Conservation (phyloP, 2,797 vertebrate genomes). For the Coracias cyanogaster region DNA sequence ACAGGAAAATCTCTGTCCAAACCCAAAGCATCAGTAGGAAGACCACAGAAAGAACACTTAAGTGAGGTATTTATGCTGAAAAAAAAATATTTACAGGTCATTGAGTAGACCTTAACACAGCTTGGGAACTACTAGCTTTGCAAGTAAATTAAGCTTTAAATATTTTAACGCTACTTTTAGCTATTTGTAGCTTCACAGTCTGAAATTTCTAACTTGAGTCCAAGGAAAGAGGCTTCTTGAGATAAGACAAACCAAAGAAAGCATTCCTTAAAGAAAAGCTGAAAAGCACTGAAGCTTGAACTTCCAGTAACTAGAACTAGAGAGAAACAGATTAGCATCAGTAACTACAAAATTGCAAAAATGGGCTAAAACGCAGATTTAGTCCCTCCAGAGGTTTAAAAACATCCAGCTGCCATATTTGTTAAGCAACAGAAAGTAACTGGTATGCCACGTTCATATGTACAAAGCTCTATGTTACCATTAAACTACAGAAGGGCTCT, state of each 20-base stretch:
- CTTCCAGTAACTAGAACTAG: neutral
- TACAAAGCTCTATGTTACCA: neutral
- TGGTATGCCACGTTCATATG: rapidly evolving
- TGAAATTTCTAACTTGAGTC: neutral
- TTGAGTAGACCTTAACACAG: neutral
- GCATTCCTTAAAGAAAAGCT: neutral
- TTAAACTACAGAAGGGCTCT: neutral
- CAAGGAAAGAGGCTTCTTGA: neutral
- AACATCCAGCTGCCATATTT: neutral
- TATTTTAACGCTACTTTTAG: neutral
- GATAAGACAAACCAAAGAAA: neutral
- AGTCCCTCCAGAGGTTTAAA: neutral
- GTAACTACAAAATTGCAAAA: neutral
- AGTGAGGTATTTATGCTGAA: neutral
- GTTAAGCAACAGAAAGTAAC: neutral
- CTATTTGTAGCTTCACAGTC: neutral
- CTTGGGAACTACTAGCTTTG: neutral
- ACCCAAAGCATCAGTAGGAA: neutral
- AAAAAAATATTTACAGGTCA: neutral
- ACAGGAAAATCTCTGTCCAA: neutral
- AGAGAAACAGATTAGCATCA: neutral
- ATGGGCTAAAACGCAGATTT: neutral
- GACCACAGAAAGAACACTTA: neutral
- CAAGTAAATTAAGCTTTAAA: neutral
- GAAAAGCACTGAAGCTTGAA: neutral